Conservation (phyloP, 1,140 invertebrate genomes). For the Oppia nitens region DNA sequence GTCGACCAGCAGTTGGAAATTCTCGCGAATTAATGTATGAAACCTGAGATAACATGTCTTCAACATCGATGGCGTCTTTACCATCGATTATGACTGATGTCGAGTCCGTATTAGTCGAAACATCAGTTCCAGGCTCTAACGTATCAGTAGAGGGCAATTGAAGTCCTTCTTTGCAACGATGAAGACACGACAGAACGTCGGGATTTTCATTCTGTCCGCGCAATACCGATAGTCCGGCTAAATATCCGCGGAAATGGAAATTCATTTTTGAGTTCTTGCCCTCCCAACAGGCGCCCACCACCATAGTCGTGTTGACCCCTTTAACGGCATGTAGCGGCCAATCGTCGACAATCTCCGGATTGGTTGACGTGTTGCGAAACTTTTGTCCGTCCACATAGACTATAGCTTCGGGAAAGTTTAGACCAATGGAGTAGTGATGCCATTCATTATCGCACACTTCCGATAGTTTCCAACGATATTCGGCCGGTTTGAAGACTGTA, state of each 20-base stretch:
- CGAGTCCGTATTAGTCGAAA: conserved; percentile 41
- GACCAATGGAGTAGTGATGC: conserved; percentile 92
- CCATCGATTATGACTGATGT: conserved; percentile 80
- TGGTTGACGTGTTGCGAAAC: conserved; percentile 58
- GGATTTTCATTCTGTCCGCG: conserved; percentile 58
- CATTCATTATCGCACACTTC: conserved; percentile 88
- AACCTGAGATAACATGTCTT: conserved; percentile 65
- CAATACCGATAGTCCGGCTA: conserved; percentile 65
- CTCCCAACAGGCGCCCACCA: conserved; percentile 94
- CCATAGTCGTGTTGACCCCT: conserved; percentile 76
- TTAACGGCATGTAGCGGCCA: conserved; percentile 96
- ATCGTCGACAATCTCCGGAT: conserved; percentile 94
- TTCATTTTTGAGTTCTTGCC: conserved; percentile 74
- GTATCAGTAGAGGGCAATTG: conserved; percentile 57
- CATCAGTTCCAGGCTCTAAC: conserved; percentile 41
- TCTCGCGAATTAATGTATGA: conserved; percentile 75
- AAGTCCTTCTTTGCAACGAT: conserved; percentile 66
- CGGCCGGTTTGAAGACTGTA: conserved; percentile 89
- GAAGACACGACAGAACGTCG: conserved; percentile 60
- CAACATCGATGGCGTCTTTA: conserved; percentile 70
- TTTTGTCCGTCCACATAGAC: conserved; percentile 75
- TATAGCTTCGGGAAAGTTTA: conserved; percentile 61
- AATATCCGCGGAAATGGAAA: conserved; percentile 67
- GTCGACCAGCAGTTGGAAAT: conserved; percentile 75
- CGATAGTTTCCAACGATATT: conserved; percentile 57